Evolutionary conservation across 2,888 invertebrate species (phyloP).

Genomic region (Drosophila recens): DNA sequence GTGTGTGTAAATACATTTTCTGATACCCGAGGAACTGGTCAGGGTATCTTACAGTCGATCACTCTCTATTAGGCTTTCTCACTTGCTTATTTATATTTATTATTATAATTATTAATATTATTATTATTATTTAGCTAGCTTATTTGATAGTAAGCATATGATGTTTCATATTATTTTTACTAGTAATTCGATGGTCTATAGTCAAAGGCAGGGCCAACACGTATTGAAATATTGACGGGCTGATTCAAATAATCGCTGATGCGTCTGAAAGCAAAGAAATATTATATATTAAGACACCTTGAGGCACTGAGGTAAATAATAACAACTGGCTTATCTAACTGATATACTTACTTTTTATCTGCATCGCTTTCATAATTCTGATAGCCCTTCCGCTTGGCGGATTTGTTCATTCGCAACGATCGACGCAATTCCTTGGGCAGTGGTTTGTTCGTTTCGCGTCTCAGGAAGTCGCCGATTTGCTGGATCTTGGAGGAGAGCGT

Average conservation of each 20-base stretch:
- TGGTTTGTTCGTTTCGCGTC: conserved; percentile 74
- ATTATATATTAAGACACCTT: conserved; percentile 11
- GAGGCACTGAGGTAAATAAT: conserved; percentile 28
- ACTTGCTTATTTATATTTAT: not conserved
- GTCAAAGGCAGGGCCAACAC: conserved; percentile 67
- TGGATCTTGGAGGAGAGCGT: conserved; percentile 70
- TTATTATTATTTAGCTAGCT: not conserved
- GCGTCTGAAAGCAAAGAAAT: conserved; percentile 37
- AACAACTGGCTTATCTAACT: conserved; percentile 56
- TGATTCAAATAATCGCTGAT: conserved; percentile 52
- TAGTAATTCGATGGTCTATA: conserved; percentile 56
- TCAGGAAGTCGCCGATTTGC: conserved; percentile 61
- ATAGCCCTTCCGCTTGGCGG: conserved; percentile 78
- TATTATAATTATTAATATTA: not conserved
- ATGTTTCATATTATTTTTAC: not conserved
- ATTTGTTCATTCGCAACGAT: conserved; percentile 79
- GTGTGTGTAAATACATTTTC: no score
- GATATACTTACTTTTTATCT: conserved; percentile 73
- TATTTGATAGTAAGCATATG: not conserved
- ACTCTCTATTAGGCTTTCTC: not conserved
- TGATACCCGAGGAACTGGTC: not conserved
- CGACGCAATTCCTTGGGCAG: conserved; percentile 78
- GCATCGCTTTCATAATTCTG: conserved; percentile 74
- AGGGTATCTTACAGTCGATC: not conserved
- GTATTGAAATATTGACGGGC: conserved; percentile 65